Evolutionary conservation across 1,140 invertebrate species (phyloP).

Genomic region (Panagrolaimus sp.): DNA sequence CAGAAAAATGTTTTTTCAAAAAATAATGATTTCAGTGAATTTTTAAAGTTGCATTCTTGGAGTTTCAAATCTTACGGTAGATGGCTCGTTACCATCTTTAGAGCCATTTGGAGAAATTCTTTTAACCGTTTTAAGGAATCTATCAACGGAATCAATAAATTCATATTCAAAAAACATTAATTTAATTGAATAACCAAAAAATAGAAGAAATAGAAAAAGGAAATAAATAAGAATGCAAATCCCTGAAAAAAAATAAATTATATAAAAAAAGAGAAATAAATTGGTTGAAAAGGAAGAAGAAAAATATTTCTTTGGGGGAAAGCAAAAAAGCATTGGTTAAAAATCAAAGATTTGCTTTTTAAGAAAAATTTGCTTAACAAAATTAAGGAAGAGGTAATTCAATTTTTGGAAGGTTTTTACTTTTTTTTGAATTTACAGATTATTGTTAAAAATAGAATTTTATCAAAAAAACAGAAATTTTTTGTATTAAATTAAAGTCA

Average conservation of each 20-base stretch:
- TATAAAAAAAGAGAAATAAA: neutral
- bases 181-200: conserved; percentile 34
- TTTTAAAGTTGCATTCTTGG: conserved; percentile 3
- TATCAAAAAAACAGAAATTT: neutral
- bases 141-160: conserved; percentile 47
- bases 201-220: conserved; percentile 30
- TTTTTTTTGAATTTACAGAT: no score
- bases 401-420: no score
- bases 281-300: no score
- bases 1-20: neutral
- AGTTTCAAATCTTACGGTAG: neutral
- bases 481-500: no score
- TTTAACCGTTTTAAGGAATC: conserved; percentile 42
- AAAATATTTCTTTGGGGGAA: no score
- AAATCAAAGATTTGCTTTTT: neutral
- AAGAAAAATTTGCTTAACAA: no score
- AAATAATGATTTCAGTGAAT: no score
- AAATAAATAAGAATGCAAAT: conserved; percentile 33
- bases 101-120: conserved; percentile 35
- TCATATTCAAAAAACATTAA: conserved; percentile 43
- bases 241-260: conserved; percentile 31
- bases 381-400: neutral
- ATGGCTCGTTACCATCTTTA: conserved; percentile 37
- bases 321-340: neutral
- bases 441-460: no score